A percentile compares a stretch with the other conserved stretches of the same genome.
phyloP scores from a whole-genome alignment of 2,797 vertebrate genomes.

The Liparis tanakae region DNA sequence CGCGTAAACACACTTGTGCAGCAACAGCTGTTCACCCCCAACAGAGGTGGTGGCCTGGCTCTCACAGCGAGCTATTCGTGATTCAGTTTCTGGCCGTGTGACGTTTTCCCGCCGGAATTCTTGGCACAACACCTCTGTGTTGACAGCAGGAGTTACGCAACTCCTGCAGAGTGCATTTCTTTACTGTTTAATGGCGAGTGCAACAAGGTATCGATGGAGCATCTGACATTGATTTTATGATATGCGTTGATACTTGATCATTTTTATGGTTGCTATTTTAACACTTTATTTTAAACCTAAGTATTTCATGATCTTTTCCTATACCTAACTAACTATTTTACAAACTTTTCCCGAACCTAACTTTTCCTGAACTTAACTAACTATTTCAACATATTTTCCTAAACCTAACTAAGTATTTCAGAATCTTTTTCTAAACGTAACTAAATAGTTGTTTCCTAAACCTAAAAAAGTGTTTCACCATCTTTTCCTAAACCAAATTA shows the following conservation, averaged over 20 bases:
- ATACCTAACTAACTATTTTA: too few species aligned
- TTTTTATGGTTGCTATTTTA: background rate
- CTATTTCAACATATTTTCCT: too few species aligned
- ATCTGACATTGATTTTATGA: background rate
- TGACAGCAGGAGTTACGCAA: too few species aligned
- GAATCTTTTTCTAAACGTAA: too few species aligned
- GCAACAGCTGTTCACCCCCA: constrained; percentile 70
- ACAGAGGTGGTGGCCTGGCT: constrained; percentile 36
- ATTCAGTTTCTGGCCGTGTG: background rate
- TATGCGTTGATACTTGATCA: background rate
- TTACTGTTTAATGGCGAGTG: background rate
- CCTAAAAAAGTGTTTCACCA: background rate
- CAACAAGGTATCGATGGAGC: background rate
- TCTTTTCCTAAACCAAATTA: too few species aligned
- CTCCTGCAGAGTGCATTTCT: background rate
- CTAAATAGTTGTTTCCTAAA: too few species aligned
- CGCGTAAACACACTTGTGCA: constrained; percentile 69
- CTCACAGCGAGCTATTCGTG: background rate
- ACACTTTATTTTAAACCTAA: too few species aligned
- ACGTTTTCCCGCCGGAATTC: background rate
- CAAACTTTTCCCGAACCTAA: background rate
- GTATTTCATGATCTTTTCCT: background rate
- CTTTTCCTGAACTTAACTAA: too few species aligned
- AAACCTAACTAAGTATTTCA: background rate
- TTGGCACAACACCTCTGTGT: too few species aligned